Conservation (phyloP, 2,797 vertebrate genomes). For the Lepilemur septentrionalis region DNA sequence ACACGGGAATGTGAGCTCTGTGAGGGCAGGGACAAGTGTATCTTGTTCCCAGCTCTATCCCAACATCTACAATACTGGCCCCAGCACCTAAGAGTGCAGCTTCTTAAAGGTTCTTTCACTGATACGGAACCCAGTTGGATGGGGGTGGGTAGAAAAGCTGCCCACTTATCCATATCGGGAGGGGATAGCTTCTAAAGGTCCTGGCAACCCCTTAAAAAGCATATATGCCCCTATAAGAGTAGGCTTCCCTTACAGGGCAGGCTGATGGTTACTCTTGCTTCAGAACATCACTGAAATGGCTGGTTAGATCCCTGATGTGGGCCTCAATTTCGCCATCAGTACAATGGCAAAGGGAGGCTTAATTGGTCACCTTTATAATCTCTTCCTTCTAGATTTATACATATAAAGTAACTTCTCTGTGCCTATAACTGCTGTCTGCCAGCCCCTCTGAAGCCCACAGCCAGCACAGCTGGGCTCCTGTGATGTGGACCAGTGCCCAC, state of each 20-base stretch:
- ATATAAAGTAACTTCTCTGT: not conserved
- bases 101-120: not conserved
- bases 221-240: rapidly evolving
- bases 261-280: not conserved
- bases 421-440: not conserved
- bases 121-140: not conserved
- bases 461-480: slow-evolving; percentile 16
- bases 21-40: rapidly evolving
- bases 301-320: no score
- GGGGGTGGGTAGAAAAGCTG: not conserved
- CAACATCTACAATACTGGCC: not conserved
- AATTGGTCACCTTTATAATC: not conserved
- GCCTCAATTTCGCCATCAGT: not conserved
- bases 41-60: not conserved
- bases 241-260: not conserved
- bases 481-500: slow-evolving; percentile 68
- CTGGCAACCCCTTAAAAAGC: not conserved
- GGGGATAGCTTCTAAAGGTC: not conserved
- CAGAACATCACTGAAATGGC: not conserved
- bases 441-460: not conserved
- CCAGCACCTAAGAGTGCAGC: not conserved
- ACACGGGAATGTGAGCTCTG: not conserved
- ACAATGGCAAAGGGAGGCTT: not conserved
- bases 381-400: not conserved
- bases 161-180: not conserved